Evolutionary conservation across 1,140 invertebrate genomes (phyloP).

Genomic region (Pemphigus obesinymphae): DNA sequence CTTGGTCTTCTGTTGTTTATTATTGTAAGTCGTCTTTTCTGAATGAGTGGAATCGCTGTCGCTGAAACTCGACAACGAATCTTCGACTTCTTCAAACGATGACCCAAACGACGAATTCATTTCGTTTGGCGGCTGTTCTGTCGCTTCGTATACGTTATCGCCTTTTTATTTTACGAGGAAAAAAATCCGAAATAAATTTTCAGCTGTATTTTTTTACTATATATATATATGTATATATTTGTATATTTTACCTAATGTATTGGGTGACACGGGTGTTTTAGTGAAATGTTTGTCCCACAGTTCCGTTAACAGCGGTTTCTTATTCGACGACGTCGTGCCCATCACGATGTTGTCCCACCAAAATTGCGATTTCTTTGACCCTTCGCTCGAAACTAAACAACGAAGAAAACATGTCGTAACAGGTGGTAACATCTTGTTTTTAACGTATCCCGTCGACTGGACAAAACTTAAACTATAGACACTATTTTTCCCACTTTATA

Average conservation of each 20-base stretch:
- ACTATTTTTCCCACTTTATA: no score
- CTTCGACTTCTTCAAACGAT: conserved; percentile 34
- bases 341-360: conserved; percentile 31
- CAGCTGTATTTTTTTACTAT: not conserved
- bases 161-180: not conserved
- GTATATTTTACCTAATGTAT: not conserved
- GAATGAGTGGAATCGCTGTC: conserved; percentile 18
- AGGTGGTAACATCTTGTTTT: no score
- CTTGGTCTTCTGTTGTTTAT: conserved; percentile 13
- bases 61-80: conserved; percentile 29
- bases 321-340: not conserved
- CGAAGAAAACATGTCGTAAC: no score
- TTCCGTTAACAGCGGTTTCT: not conserved
- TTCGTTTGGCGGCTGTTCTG: not conserved
- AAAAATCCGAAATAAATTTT: not conserved
- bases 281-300: conserved; percentile 5
- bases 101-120: not conserved
- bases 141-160: not conserved
- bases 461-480: no score
- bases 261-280: not conserved
- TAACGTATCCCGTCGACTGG: no score
- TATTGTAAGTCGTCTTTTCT: not conserved
- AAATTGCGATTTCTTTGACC: not conserved
- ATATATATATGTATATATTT: not conserved
- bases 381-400: not conserved